Evolutionary conservation across 2,888 invertebrate genomes (phyloP).

Genomic region (Boloria euphrosyne): DNA sequence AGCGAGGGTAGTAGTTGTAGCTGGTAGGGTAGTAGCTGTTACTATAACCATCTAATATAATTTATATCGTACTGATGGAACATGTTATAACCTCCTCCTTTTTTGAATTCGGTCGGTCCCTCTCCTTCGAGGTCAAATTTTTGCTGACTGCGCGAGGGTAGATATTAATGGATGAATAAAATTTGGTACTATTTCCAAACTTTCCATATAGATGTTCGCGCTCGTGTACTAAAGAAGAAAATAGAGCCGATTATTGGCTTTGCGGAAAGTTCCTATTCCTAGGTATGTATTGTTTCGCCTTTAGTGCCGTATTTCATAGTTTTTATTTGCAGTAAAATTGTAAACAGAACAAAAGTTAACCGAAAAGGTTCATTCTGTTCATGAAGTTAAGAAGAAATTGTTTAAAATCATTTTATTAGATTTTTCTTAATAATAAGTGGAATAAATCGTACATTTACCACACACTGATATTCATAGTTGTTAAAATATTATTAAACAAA

Average conservation of each 20-base stretch:
- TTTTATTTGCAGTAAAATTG: conserved; percentile 25
- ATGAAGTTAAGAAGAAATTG: background rate
- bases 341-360: conserved; percentile 9
- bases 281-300: conserved; percentile 23
- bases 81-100: too few species aligned
- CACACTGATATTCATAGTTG: too few species aligned
- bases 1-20: too few species aligned
- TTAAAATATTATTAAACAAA: too few species aligned
- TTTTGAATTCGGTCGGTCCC: too few species aligned
- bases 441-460: background rate
- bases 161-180: too few species aligned
- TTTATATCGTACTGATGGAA: too few species aligned
- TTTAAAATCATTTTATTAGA: background rate
- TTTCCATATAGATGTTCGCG: background rate
- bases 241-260: conserved; percentile 36
- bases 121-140: too few species aligned
- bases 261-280: conserved; percentile 11
- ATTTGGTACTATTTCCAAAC: too few species aligned
- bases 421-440: background rate
- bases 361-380: background rate
- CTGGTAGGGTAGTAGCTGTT: too few species aligned
- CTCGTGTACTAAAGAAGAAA: conserved; percentile 12
- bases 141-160: too few species aligned
- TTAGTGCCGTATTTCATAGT: conserved; percentile 20
- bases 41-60: too few species aligned